Base-by-base conservation (phyloP, 1,140 invertebrate genomes). In the Dryas iulia region DNA sequence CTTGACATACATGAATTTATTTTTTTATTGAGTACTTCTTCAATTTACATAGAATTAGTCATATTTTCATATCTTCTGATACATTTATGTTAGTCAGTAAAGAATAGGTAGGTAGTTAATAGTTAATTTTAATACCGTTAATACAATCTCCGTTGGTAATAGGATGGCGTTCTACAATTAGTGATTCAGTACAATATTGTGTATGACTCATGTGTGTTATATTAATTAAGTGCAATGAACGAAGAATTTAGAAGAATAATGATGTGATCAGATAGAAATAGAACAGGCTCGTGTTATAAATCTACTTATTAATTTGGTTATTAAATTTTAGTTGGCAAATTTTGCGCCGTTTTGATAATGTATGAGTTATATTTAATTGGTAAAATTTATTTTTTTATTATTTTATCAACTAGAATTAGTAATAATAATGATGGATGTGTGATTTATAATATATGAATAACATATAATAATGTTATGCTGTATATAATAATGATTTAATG, bases 251-350 rank as follows among this genome's bases (percentile, higher is more conserved):
- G 69, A 73, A 67, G 71, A 80, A 69, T 78, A 76, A 70, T 81
- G 81, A 82, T 82, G 81, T 62, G 76, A 82, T 82, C 74, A 69
- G 52, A 72, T 82, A 59, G 64, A 83, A 82, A 78, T 78, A 81
- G 76, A 77, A 70, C 56, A 12, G n/a, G 33, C 11, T 25, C 11
- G 5, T 56, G 5, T 18, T 47, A 47, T 21, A 47, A 18, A 47
- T 18, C 39, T 8, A 47, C 8, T 1, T 8, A 47, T 39, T 39
- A 39, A 18, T 21, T 47, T 47, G 0, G 2, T 47, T n/a, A 10
- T 3, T 18, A 47, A 47, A 47, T 47, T 47, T 47, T n/a, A 35
- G 1, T n/a, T n/a, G n/a, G n/a, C n/a, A n/a, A n/a, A n/a, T n/a
- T n/a, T n/a, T n/a, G n/a, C n/a, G n/a, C n/a, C 4, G 4, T 35